Evolutionary conservation across 2,797 vertebrate genomes (phyloP).

Genomic region (Enteromius paludinosus): DNA sequence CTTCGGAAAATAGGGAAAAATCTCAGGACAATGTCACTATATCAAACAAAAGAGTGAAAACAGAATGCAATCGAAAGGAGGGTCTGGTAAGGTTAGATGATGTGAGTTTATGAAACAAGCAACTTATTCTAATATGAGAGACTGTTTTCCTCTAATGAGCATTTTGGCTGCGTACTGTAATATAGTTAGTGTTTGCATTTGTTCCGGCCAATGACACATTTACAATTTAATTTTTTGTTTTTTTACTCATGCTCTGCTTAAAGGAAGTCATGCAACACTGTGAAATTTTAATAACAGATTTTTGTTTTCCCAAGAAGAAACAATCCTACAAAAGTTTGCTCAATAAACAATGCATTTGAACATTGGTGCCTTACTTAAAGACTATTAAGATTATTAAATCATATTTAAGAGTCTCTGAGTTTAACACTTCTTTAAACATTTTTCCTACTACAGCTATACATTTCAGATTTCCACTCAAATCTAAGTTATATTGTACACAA

Average conservation of each 20-base stretch:
- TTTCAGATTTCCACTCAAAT: neutral
- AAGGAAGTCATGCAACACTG: neutral
- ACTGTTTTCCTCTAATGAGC: slow-evolving; percentile 26
- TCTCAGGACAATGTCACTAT: slow-evolving; percentile 48
- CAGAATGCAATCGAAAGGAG: slow-evolving; percentile 36
- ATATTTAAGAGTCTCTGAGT: neutral
- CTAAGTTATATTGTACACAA: neutral
- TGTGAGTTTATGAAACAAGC: slow-evolving; percentile 47
- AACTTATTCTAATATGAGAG: slow-evolving; percentile 30
- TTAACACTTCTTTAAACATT: neutral
- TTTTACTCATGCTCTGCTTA: neutral
- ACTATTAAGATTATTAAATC: neutral
- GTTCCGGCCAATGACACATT: neutral
- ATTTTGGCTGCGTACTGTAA: neutral
- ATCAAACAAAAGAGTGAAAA: slow-evolving; percentile 49
- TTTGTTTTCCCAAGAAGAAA: neutral
- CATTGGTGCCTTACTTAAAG: neutral
- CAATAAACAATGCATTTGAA: neutral
- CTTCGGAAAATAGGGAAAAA: slow-evolving; percentile 54
- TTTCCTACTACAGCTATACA: neutral
- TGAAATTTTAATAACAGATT: neutral
- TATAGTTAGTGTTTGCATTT: neutral
- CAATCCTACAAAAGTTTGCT: neutral
- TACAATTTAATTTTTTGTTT: neutral
- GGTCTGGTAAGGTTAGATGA: slow-evolving; percentile 45